phyloP scores from a whole-genome alignment of 2,888 invertebrate genomes.

The Tenthredo notha region DNA sequence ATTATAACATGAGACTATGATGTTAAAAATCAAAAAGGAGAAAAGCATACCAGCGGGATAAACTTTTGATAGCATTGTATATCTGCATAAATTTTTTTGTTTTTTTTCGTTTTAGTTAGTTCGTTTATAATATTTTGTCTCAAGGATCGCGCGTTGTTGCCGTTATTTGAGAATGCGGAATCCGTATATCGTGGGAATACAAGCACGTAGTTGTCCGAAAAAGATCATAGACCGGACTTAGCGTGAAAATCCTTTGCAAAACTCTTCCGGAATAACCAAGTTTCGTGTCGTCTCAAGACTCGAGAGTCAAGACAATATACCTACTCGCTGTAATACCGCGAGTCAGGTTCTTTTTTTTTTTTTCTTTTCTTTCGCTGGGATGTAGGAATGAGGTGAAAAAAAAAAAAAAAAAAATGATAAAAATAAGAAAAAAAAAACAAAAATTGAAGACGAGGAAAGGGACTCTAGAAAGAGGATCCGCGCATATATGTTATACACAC shows the following conservation, averaged over 20 bases:
- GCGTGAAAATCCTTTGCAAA: constrained; percentile 75
- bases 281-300: constrained; percentile 57
- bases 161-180: background rate
- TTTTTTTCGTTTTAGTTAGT: background rate
- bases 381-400: background rate
- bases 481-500: background rate
- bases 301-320: constrained; percentile 45
- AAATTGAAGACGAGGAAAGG: background rate
- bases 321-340: constrained; percentile 22
- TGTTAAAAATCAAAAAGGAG: background rate
- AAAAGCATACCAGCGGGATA: background rate
- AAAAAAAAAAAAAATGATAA: constrained; percentile 34
- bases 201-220: constrained; percentile 77
- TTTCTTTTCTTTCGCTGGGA: background rate
- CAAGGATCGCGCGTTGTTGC: background rate
- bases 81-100: no score
- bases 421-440: background rate
- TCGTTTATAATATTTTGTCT: constrained; percentile 10
- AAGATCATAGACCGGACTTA: constrained; percentile 77
- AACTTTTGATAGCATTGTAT: no score
- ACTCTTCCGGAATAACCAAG: constrained; percentile 76
- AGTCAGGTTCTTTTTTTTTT: background rate
- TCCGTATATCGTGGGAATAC: constrained; percentile 71
- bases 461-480: background rate
- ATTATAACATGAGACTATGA: no score